A percentile compares a stretch with the other conserved stretches of the same genome.
phyloP scores from a whole-genome alignment of 1,140 invertebrate species.

The Ladona fulva region DNA sequence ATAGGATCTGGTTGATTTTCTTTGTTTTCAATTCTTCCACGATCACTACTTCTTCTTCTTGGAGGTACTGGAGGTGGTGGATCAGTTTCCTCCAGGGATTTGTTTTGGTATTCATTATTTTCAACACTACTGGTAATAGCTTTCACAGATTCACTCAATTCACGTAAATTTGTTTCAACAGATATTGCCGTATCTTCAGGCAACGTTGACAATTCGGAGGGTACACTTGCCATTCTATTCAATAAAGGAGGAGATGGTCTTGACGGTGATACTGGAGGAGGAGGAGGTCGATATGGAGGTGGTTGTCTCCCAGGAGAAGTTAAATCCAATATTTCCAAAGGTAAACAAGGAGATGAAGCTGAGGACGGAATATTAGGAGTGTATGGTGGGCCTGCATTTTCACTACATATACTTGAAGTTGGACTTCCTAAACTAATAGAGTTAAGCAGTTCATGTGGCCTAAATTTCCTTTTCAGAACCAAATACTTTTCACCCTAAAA shows the following conservation, averaged over 20 bases:
- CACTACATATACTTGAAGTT: neutral
- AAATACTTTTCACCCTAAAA: conserved; percentile 68
- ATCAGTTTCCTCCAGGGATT: conserved; percentile 13
- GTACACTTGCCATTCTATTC: neutral
- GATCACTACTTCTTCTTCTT: conserved; percentile 42
- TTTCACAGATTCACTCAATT: neutral
- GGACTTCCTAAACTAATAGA: neutral
- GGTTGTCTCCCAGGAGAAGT: conserved; percentile 40
- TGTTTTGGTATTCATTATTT: conserved; percentile 23
- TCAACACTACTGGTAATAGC: conserved; percentile 19
- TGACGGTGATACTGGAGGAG: conserved; percentile 22
- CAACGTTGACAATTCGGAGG: neutral
- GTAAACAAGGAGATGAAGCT: conserved; percentile 21
- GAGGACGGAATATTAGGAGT: neutral
- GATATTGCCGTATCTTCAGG: neutral
- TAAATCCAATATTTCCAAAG: conserved; percentile 29
- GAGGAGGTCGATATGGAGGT: conserved; percentile 48
- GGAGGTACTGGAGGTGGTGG: conserved; percentile 46
- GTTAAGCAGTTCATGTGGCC: conserved; percentile 39
- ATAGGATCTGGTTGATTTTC: conserved; percentile 31
- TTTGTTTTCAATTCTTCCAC: conserved; percentile 39
- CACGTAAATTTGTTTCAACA: neutral
- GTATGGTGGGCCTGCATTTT: conserved; percentile 34
- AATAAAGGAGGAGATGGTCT: conserved; percentile 35
- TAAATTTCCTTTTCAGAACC: conserved; percentile 67